A percentile compares a stretch with the other conserved stretches of the same genome.
These are phyloP conservation scores for Urocitellus parryii DNA, from an alignment of 2,113 vertebrate genomes.

Conservation along the genomic window DNA sequence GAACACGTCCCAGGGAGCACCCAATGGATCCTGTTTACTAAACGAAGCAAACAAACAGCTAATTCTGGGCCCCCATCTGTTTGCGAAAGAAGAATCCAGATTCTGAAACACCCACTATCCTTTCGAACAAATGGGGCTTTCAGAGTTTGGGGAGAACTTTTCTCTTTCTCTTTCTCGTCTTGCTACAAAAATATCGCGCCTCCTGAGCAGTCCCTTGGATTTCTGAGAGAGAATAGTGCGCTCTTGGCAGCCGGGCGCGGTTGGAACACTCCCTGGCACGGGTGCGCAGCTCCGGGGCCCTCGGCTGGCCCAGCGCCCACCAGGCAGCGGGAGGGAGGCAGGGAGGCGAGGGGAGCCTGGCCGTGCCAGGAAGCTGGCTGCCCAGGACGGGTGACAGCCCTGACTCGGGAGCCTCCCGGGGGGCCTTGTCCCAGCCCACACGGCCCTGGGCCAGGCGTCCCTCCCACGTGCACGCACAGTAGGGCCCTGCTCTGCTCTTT, in stretches of 20 bases:
- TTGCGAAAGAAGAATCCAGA: neutral
- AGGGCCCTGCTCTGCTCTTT: neutral
- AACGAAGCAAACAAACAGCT: neutral
- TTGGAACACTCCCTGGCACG: slow-evolving; percentile 46
- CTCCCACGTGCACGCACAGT: neutral
- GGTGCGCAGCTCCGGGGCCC: neutral
- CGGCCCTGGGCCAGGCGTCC: neutral
- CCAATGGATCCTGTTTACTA: neutral
- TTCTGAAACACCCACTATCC: neutral
- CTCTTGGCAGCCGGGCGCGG: slow-evolving; percentile 56
- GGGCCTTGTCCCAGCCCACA: neutral
- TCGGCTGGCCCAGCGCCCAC: neutral
- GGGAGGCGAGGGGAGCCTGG: neutral
- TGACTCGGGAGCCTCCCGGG: neutral
- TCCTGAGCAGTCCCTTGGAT: slow-evolving; percentile 54
- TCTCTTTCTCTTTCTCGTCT: too few species aligned
- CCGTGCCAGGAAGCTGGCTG: neutral
- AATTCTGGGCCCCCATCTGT: neutral
- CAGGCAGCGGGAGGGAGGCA: neutral
- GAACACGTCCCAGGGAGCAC: neutral
- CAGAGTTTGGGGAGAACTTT: neutral
- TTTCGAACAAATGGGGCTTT: neutral
- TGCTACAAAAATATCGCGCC: slow-evolving; percentile 50
- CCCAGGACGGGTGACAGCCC: neutral
- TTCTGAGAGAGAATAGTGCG: slow-evolving; percentile 56